phyloP scores from a whole-genome alignment of 2,888 invertebrate genomes.

The Megaustenia siamemsis region DNA sequence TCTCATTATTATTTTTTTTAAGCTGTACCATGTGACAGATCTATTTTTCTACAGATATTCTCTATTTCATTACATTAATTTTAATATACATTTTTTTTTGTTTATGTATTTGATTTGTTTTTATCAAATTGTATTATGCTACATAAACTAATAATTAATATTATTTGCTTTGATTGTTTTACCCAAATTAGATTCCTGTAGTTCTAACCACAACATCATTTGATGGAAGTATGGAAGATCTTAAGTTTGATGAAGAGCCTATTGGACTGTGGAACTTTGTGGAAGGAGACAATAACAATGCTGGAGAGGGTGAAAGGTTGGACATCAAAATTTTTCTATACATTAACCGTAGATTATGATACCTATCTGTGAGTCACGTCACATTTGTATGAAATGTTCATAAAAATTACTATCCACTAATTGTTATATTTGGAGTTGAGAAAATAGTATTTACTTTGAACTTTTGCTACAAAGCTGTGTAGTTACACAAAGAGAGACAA shows the following conservation, averaged over 20 bases:
- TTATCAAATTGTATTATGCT: not conserved
- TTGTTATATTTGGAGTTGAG: too few relatives aligned
- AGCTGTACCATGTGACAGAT: too few relatives aligned
- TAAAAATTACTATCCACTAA: too few relatives aligned
- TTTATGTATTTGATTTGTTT: not conserved
- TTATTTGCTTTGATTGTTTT: conserved; percentile 1
- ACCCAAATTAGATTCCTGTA: conserved; percentile 36
- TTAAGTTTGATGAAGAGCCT: conserved; percentile 92
- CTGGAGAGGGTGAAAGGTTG: conserved; percentile 86
- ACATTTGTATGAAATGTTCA: too few relatives aligned
- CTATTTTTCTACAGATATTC: too few relatives aligned
- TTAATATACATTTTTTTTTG: not conserved
- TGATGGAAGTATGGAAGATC: conserved; percentile 93
- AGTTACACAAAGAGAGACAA: too few relatives aligned
- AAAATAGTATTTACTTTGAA: too few relatives aligned
- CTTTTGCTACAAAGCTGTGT: too few relatives aligned
- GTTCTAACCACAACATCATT: conserved; percentile 81
- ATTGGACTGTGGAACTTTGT: conserved; percentile 97
- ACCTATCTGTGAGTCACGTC: too few relatives aligned
- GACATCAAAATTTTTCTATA: too few relatives aligned
- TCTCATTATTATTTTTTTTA: too few relatives aligned
- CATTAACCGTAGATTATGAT: too few relatives aligned
- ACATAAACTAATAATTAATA: not conserved
- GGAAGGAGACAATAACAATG: conserved; percentile 86
- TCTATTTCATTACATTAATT: not conserved